A percentile compares a stretch with the other conserved stretches of the same genome.
phyloP scores from a whole-genome alignment of 2,888 invertebrate genomes.

The Anodontia alba region DNA sequence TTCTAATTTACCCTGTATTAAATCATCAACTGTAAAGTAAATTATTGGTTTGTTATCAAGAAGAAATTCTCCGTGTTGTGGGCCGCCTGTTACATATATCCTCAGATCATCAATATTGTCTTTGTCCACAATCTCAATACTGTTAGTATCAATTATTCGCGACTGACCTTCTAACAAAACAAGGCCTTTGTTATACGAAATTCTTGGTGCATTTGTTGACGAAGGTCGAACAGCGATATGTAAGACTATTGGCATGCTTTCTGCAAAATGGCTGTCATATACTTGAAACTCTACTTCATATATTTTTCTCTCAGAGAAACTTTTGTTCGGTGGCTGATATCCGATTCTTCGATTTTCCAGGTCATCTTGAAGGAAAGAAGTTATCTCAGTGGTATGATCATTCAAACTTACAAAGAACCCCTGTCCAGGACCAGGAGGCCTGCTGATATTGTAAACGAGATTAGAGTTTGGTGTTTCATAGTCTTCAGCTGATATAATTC shows the following conservation, averaged over 20 bases:
- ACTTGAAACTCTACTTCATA: conserved; percentile 82
- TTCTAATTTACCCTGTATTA: conserved; percentile 73
- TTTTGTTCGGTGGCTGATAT: conserved; percentile 81
- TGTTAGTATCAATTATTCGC: conserved; percentile 73
- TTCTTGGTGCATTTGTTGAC: conserved; percentile 79
- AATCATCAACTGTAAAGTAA: conserved; percentile 79
- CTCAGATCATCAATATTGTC: conserved; percentile 81
- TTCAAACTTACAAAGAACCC: conserved; percentile 82
- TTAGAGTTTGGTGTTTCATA: conserved; percentile 81
- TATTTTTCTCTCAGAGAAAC: conserved; percentile 76
- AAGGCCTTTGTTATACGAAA: conserved; percentile 80
- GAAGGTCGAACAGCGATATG: conserved; percentile 83
- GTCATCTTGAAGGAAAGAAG: conserved; percentile 82
- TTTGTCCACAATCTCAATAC: conserved; percentile 82
- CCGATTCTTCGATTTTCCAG: conserved; percentile 82
- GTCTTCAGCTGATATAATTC: conserved; percentile 83
- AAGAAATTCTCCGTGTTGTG: conserved; percentile 79
- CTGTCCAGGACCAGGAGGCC: conserved; percentile 73
- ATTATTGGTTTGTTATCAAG: conserved; percentile 76
- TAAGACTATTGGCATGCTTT: conserved; percentile 81
- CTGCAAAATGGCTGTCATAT: conserved; percentile 82
- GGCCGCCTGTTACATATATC: conserved; percentile 81
- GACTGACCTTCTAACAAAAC: conserved; percentile 83
- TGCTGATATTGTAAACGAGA: conserved; percentile 83
- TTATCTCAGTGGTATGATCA: conserved; percentile 80